A percentile compares a stretch with the other conserved stretches of the same genome.
Conservation (phyloP, 2,888 invertebrate genomes). For the Euplagia quadripunctaria region DNA sequence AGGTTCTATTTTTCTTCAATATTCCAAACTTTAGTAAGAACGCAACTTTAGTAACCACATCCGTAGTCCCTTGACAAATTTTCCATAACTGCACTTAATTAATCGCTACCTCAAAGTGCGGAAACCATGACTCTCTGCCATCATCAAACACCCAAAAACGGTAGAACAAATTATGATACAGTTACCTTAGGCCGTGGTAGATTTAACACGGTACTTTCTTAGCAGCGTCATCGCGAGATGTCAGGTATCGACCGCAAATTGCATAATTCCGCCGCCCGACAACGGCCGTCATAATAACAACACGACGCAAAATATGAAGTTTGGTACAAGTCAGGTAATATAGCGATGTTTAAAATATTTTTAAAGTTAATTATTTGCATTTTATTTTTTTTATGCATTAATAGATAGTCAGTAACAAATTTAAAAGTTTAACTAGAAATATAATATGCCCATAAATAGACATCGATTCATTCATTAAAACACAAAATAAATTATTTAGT, state of each 20-base stretch:
- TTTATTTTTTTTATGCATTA: no score
- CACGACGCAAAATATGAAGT: conserved; percentile 70
- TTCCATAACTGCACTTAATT: conserved; percentile 18
- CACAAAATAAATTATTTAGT: no score
- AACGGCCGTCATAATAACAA: conserved; percentile 75
- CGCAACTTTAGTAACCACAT: background rate
- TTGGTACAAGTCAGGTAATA: conserved; percentile 52
- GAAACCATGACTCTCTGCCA: conserved; percentile 7
- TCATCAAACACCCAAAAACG: conserved; percentile 29
- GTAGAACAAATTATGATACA: conserved; percentile 48
- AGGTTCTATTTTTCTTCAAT: background rate
- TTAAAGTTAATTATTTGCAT: background rate
- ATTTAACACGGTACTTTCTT: conserved; percentile 44
- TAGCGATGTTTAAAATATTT: background rate
- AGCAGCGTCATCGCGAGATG: conserved; percentile 35
- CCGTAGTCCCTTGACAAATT: background rate
- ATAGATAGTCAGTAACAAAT: no score
- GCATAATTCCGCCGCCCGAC: conserved; percentile 76
- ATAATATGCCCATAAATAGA: no score
- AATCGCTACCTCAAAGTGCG: conserved; percentile 6
- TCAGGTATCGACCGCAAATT: conserved; percentile 74
- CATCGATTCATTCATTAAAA: no score
- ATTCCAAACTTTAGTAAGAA: background rate
- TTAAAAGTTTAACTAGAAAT: no score
- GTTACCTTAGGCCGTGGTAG: conserved; percentile 39